Conservation (phyloP, 2,888 invertebrate genomes). For the Leucophenga maculata region DNA sequence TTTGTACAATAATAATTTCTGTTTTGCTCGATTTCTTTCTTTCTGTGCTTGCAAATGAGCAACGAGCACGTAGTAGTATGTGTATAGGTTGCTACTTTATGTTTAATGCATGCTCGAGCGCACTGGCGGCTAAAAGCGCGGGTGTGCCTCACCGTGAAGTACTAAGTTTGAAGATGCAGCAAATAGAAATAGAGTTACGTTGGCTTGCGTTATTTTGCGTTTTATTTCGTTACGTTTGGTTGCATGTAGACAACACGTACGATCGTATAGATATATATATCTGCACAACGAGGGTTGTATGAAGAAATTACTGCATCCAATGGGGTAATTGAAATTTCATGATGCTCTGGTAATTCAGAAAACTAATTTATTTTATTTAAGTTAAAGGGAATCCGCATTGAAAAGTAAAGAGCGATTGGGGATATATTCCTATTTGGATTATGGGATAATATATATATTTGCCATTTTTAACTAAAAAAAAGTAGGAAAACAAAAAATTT, state of each 20-base stretch:
- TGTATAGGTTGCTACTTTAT: too few species aligned
- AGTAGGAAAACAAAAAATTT: too few species aligned
- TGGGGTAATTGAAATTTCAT: too few species aligned
- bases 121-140: conserved; percentile 3
- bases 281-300: conserved; percentile 30
- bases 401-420: too few species aligned
- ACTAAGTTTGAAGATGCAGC: conserved; percentile 3
- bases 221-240: conserved; percentile 57
- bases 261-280: too few species aligned
- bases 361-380: too few species aligned
- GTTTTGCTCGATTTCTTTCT: neutral
- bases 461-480: too few species aligned
- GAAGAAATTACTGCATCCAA: conserved; percentile 30
- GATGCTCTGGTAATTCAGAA: too few species aligned
- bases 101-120: conserved; percentile 13
- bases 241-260: conserved; percentile 40
- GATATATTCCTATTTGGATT: too few species aligned
- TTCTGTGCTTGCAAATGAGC: conserved; percentile 9
- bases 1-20: neutral
- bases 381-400: too few species aligned
- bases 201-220: conserved; percentile 50
- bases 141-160: neutral
- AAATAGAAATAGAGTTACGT: neutral
- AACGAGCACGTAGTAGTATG: neutral
- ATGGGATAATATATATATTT: too few species aligned